Evolutionary conservation across 1,140 invertebrate species (phyloP).

Genomic region (Bombyx mandarina): DNA sequence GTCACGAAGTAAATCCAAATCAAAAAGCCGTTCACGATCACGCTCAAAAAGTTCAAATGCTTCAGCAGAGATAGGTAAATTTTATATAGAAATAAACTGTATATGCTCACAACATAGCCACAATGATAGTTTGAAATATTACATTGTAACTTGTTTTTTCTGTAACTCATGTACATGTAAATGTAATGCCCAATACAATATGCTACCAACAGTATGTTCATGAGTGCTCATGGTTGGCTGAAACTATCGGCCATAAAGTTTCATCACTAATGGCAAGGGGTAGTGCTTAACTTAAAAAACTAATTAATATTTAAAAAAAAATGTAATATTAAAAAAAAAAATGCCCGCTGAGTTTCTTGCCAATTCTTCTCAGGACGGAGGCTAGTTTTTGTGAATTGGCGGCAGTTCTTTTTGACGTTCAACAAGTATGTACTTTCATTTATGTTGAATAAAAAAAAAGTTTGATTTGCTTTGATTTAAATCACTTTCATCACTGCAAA

Average conservation of each 20-base stretch:
- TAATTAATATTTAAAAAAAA: background rate
- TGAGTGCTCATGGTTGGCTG: too few relatives aligned
- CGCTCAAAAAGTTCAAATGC: slow-evolving; percentile 48
- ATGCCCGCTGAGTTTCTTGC: too few relatives aligned
- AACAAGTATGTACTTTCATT: too few relatives aligned
- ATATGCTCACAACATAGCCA: background rate
- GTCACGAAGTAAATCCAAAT: slow-evolving; percentile 58
- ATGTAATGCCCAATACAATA: background rate
- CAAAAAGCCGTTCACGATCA: slow-evolving; percentile 57
- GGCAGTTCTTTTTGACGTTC: too few relatives aligned
- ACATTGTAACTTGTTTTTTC: background rate
- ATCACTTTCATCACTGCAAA: too few relatives aligned
- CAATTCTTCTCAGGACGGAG: too few relatives aligned
- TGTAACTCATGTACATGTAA: too few relatives aligned
- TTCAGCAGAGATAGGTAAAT: slow-evolving; percentile 13
- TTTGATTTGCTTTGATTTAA: slow-evolving; percentile 2
- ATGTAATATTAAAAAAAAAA: background rate
- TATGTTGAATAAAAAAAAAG: background rate
- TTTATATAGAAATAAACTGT: background rate
- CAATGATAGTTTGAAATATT: background rate
- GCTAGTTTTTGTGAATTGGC: too few relatives aligned
- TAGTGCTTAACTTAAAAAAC: background rate
- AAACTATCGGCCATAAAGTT: background rate
- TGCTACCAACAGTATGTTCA: background rate
- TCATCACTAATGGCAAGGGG: background rate